A percentile compares a stretch with the other conserved stretches of the same genome.
Conservation (phyloP, 2,797 vertebrate species). For the Linurgus olivaceus region DNA sequence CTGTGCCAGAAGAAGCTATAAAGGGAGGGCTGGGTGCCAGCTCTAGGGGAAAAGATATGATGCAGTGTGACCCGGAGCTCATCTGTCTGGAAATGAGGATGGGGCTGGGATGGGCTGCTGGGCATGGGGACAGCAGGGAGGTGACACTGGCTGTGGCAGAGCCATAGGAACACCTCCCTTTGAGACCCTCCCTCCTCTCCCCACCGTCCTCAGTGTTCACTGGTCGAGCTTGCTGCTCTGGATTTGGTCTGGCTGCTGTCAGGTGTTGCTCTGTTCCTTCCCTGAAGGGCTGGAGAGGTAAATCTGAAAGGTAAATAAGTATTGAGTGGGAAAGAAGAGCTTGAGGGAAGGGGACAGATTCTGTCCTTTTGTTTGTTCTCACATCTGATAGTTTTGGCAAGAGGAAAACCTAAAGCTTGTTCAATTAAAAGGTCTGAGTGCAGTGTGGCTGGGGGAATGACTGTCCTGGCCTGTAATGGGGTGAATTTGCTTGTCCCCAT, state of each 20-base stretch:
- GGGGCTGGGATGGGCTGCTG: not conserved
- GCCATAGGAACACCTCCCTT: not conserved
- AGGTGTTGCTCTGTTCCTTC: not conserved
- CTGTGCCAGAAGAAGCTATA: conserved; percentile 18
- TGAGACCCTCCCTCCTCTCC: not conserved
- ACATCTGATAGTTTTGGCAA: fast-evolving
- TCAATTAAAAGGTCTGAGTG: not conserved
- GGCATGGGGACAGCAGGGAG: not conserved
- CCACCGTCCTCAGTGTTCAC: fast-evolving
- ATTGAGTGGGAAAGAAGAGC: not conserved
- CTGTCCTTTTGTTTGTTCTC: not conserved
- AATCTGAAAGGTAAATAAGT: conserved; percentile 21
- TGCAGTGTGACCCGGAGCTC: not conserved
- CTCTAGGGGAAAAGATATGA: not conserved
- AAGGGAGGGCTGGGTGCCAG: conserved; percentile 27
- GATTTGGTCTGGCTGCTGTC: not conserved
- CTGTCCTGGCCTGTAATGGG: not conserved
- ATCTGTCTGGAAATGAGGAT: not conserved
- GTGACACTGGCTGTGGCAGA: not conserved
- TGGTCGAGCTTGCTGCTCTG: not conserved
- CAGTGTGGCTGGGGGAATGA: fast-evolving
- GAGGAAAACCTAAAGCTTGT: not conserved
- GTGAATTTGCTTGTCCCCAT: fast-evolving
- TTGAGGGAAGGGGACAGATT: not conserved
- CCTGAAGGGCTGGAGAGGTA: not conserved